Evolutionary conservation across 64 coral and sea anemone genomes (phyloP), one percentile per base, ranked within the genome.

Genomic region (Hydrozoanthus tunicans): DNA sequence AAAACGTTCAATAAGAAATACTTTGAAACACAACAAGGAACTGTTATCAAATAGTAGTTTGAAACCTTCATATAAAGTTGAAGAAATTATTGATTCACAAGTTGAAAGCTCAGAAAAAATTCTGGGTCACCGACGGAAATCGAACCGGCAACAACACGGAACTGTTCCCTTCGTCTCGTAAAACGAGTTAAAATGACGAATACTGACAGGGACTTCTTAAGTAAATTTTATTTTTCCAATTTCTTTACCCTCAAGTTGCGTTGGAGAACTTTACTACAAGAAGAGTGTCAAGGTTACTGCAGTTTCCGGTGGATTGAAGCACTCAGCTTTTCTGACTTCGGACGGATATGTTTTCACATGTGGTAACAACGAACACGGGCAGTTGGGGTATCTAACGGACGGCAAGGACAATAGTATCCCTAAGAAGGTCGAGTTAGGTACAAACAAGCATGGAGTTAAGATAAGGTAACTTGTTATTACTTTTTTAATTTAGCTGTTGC

Each of bases 291-390:
- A 85, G 43, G 64, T 85, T 6, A 20, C 26, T 70, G 52, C 82
- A 24, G 82, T 85, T 71, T 90, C 94, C 32, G 91, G 91, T 63
- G 94, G 94, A 8, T 20, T 51, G 56, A 93, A 93, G 52, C 94
- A 96, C 66, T 79, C 86, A 5, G 94, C 91, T 4, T 93, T 96
- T 86, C 76, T 93, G 32, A 93, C 94, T 0, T 77, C 89, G 9
- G 56, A 96, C 14, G 94, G 94, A 57, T 65, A 91, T 17, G 91
- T 96, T 53, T 96, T 80, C 54, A 96, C 94, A 6, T 96, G 94
- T 76, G 94, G 94, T 7, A 86, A n/a, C 77, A 96, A 96, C 89
- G 11, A 70, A 20, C 79, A 63, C 53, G 94, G 94, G 55, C 94
- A 96, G 75, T 86, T 96, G n/a, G 94, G 94, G 17, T 96, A 96